Percentiles rank a stretch among this genome's conserved stretches.
Evolutionary conservation across 1,140 invertebrate species (phyloP).

Genomic region (Dryas iulia): DNA sequence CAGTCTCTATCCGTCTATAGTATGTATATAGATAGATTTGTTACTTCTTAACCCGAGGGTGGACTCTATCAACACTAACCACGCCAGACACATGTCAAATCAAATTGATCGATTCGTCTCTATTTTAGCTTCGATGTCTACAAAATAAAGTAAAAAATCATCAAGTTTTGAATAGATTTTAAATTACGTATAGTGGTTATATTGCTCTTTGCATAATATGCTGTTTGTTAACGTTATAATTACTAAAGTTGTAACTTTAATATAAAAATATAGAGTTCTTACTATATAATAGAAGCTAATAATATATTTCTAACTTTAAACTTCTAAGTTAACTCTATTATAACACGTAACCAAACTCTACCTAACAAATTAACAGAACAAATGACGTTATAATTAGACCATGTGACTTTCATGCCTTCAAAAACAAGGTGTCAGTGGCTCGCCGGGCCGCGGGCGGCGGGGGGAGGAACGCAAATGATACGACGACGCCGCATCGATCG

Average conservation of each 20-base stretch:
- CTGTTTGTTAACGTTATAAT: neutral
- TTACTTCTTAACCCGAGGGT: neutral
- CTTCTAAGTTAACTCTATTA: neutral
- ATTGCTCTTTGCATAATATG: too few relatives aligned
- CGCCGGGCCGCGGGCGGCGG: constrained; percentile 44
- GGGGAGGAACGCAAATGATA: constrained; percentile 65
- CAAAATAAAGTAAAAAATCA: neutral
- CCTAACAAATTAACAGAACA: neutral
- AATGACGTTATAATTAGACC: constrained; percentile 19
- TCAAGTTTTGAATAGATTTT: neutral
- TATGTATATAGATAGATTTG: neutral
- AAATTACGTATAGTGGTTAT: neutral
- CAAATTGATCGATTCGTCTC: constrained; percentile 1
- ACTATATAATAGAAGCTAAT: too few relatives aligned
- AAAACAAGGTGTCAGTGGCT: constrained; percentile 47
- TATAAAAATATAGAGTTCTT: too few relatives aligned
- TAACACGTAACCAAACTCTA: neutral
- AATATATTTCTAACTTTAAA: neutral
- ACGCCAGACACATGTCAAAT: constrained; percentile 1
- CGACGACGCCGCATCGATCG: constrained; percentile 71
- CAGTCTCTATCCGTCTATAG: neutral
- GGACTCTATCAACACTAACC: constrained; percentile 1
- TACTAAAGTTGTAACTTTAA: neutral
- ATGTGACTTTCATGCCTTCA: constrained; percentile 43
- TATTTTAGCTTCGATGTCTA: neutral